Evolutionary conservation across 1,140 invertebrate genomes (phyloP), one percentile per base, ranked within the genome.

Genomic region (Ruditapes philippinarum): DNA sequence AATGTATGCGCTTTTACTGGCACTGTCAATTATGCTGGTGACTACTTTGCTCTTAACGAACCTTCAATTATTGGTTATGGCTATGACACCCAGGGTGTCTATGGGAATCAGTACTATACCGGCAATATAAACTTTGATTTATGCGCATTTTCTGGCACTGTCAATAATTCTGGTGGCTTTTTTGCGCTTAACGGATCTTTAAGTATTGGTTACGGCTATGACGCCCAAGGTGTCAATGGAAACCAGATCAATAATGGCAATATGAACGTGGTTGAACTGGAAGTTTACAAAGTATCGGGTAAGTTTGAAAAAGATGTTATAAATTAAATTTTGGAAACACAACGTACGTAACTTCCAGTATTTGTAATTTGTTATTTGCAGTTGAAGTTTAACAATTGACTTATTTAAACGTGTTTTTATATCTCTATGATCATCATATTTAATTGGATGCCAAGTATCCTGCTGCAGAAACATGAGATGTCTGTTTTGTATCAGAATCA

Each of bases 201-300:
- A 2, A 80, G 0, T 19, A 22, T 81, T 0, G 65, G 65, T 1
- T n/a, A 25, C 19, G 60, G 38, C 0, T 90, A 90, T 65, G 40
- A 85, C 36, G 70, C 51, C 22, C n/a, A 36, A 17, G 83, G 83
- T 4, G n/a, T 78, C 1, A 22, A 12, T 11, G 33, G 14, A 0
- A n/a, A 40, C 22, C 51, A 80, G 19, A 73, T 90, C 25, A 85
- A 33, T 0, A 81, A 81, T 57, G 60, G 57, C 19, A 79, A 49
- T 40, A 57, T 42, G 14, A 83, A 49, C 17, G 57, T 90, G 19
- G 54, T 3, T 3, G 83, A 90, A 14, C 70, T 90, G 25, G 82
- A 90, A 60, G 83, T 90, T 9, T 86, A 90, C 38, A 33, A 36
- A 73, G 73, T 90, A 12, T 57, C 45, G 33, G 84, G 84, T 87